Evolutionary conservation across 1,140 invertebrate genomes (phyloP), one percentile per base, ranked within the genome.

Genomic region (Steinernema khuongi): DNA sequence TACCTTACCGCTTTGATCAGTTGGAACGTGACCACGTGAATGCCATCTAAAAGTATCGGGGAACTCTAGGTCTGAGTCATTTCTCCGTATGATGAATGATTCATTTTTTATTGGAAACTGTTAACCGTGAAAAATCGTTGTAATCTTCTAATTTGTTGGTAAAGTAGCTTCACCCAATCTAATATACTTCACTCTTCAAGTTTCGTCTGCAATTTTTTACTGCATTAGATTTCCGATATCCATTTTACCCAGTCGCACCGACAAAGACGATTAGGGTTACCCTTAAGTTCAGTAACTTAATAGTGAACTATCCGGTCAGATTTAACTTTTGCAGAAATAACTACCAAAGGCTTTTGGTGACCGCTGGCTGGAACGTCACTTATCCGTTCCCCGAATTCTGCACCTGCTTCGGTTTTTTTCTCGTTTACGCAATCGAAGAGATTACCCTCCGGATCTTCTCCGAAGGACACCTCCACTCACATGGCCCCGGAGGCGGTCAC

Each of bases 331-430:
- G 67, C 72, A 84, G 81, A 36, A 29, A 72, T 28, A 77, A 69
- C 14, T 76, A 71, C 43, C n/a, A 69, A 19, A 22, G 31, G 4
- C 30, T 73, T 17, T 17, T 69, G 32, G 30, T 50, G 18, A 31
- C 70, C 2, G 32, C 71, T 17, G 29, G 70, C 29, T 71, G 81
- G 71, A 36, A 77, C 2, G 60, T 44, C 4, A 72, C 33, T 11
- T 83, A 81, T 50, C 82, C 82, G 1, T 33, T 83, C 14, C 80
- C 80, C 32, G 79, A 83, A 71, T 78, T 85, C 26, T 75, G 74
- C 29, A 76, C 79, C 31, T 84, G 83, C 66, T 71, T 74, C 11
- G 83, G 83, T n/a, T 84, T 84, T 71, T 85, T 84, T 68, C 70
- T 84, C 19, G 84, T 84, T 22, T 84, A 85, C 41, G 32, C 41